A percentile compares a stretch with the other conserved stretches of the same genome.
Evolutionary conservation across 2,888 invertebrate species (phyloP).

Genomic region (Alitta virens): DNA sequence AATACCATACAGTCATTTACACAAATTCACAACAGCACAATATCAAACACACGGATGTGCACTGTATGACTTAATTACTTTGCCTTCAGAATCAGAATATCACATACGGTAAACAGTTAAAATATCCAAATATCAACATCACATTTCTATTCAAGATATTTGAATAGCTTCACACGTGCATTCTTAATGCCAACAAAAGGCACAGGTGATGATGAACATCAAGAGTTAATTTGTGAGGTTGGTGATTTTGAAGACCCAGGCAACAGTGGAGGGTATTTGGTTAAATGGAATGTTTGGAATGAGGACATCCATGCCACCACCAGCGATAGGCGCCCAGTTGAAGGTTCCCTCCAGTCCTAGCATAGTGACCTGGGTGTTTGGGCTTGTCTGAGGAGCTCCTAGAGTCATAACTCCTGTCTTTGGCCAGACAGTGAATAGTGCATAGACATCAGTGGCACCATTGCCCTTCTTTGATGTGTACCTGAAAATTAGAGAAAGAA

Average conservation of each 20-base stretch:
- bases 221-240: neutral
- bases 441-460: slow-evolving; percentile 62
- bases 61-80: no score
- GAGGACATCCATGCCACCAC: neutral
- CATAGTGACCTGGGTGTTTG: neutral
- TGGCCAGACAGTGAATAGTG: slow-evolving; percentile 72
- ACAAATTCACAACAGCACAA: no score
- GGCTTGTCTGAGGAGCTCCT: slow-evolving; percentile 54
- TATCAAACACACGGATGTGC: no score
- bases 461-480: slow-evolving; percentile 1
- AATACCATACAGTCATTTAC: no score
- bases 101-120: no score
- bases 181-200: no score
- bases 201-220: no score
- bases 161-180: no score
- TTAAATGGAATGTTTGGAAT: slow-evolving; percentile 1
- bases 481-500: neutral
- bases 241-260: slow-evolving; percentile 48
- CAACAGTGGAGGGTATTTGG: slow-evolving; percentile 43
- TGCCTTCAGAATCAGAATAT: no score
- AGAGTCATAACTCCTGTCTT: slow-evolving; percentile 61
- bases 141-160: no score
- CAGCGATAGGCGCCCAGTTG: neutral
- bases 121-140: no score
- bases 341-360: neutral